Base-by-base conservation (phyloP, 2,113 vertebrate genomes). In the Serilophus lunatus region DNA sequence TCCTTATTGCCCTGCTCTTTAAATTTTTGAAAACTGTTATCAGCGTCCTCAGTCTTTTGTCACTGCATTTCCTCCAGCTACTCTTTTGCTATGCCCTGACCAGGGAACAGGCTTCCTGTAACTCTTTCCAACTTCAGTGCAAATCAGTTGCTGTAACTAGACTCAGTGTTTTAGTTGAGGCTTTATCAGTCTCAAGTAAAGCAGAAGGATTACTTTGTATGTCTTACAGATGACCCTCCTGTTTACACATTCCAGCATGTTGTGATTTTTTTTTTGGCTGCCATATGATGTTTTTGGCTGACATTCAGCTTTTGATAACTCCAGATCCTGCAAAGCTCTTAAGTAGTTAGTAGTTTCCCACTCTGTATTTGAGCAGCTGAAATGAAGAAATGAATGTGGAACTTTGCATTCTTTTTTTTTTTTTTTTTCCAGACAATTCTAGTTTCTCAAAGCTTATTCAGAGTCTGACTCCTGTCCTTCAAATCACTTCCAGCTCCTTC, bases 281-380 rank as follows among this genome's bases (percentile, higher is more conserved):
- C 51, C 51, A 44, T 17, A 23, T 65, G 40, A 50, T 56, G 47
- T 40, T 35, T 78, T 81, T 92, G 90, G 92, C 68, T 94, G 80
- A 81, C 72, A 64, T 78, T 95, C 72, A 92, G 24, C 35, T 75
- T 75, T 31, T 64, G 86, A 26, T 64, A 74, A n/a, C 56, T 81
- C 56, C 80, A 92, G 59, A 88, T 78, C 42, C 60, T 83, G 86
- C 57, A 88, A 93, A 94, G 51, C 47, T 81, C 35, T 77, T 80
- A 53, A 77, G 42, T 5, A 63, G 42, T 88, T 91, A 63, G 20
- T 77, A 17, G 57, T 63, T 92, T 88, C 35, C 38, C 35, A 4
- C 29, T 86, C 75, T 66, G 36, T 88, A 59, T 88, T 95, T 80
- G 92, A 70, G 86, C 64, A 88, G 72, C 50, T 92, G 79, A 93